Evolutionary conservation across 1,140 invertebrate genomes (phyloP), one percentile per base, ranked within the genome.

Genomic region (Drosophila arawakana): DNA sequence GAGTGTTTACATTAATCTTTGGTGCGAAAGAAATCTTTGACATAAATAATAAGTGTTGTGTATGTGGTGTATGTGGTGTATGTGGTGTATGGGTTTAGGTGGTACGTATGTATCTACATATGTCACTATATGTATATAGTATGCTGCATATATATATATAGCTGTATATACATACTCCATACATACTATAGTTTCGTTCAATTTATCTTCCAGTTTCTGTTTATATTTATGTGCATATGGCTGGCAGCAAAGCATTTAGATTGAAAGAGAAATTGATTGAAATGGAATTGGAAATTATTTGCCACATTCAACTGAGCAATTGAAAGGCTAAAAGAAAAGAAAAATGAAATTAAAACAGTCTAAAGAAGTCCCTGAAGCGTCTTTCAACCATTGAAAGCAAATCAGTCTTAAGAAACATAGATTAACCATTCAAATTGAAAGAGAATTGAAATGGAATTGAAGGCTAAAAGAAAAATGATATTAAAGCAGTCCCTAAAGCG

Each of bases 151-250:
- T 50, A 15, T n/a, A n/a, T 15, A 34, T 62, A 39, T 67, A 47
- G 30, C 18, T 8, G 35, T 21, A 35, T 47, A 47, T 25, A 58
- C 60, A 61, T 69, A 52, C 37, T 15, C 10, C 8, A 15, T 30
- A 5, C 10, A 62, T 62, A 62, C 15, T 13, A 21, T 49, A 61
- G 35, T 57, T 41, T 15, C 47, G 25, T 30, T 30, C 25, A 30
- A 30, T 30, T 6, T 21, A 21, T 21, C 18, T 21, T 21, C 18
- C 18, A 21, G 7, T 10, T 41, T 41, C 9, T 41, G 39, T 41
- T 1, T 41, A 35, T 4, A 35, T 11, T 54, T 54, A 13, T 11
- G 18, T 41, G 9, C 9, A 41, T 10, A 41, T 10, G 7, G 9
- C 11, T 41, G 7, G 8, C 9, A 10, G 7, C 8, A 3, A 15